Conservation (phyloP, 1,140 invertebrate species). For the Eurosta solidaginis region DNA sequence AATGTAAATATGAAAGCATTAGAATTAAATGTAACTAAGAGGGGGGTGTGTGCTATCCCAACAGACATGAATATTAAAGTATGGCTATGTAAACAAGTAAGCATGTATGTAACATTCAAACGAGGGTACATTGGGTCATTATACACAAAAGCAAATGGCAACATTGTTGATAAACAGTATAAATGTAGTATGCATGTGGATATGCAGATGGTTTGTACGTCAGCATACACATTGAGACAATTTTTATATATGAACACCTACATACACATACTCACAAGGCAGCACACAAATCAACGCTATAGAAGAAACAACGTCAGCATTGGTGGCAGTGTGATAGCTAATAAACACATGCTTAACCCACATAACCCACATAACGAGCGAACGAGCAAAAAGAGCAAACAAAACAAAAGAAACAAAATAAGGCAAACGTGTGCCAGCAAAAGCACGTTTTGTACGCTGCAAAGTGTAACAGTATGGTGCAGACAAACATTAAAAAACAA, state of each 20-base stretch:
- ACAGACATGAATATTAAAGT: neutral
- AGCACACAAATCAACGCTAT: conserved; percentile 9
- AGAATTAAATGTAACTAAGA: neutral
- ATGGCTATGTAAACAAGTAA: neutral
- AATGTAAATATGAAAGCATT: neutral
- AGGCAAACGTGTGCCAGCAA: neutral
- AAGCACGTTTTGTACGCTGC: neutral
- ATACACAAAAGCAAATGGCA: neutral
- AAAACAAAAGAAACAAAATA: neutral
- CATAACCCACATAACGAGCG: too few relatives aligned
- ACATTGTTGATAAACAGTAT: conserved; percentile 13
- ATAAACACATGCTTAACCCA: conserved; percentile 28
- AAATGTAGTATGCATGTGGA: neutral
- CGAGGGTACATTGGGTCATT: neutral
- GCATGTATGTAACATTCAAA: neutral
- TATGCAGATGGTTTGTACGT: neutral
- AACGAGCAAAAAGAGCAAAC: neutral
- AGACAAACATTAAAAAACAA: neutral
- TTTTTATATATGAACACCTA: neutral
- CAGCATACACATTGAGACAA: neutral
- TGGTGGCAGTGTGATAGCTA: conserved; percentile 1
- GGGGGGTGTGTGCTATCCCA: neutral
- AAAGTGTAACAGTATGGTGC: neutral
- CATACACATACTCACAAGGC: neutral
- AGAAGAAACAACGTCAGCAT: conserved; percentile 12